phyloP scores from a whole-genome alignment of 1,140 invertebrate species.

The Brachionus angularis region DNA sequence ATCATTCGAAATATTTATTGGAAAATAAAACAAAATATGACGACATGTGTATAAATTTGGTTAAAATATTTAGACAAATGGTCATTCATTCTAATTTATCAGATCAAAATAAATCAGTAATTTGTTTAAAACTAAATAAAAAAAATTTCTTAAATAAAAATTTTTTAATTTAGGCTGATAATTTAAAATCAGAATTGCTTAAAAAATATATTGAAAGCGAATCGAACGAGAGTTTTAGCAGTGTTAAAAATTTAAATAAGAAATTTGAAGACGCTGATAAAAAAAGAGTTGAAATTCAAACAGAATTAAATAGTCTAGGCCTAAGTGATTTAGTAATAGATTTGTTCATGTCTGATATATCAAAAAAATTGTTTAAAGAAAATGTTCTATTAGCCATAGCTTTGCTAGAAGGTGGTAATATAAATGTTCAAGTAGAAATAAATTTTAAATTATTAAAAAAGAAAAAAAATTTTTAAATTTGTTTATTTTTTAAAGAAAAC shows the following conservation, averaged over 20 bases:
- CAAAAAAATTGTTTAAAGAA: slow-evolving; percentile 80
- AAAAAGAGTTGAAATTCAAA: slow-evolving; percentile 62
- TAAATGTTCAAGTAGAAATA: slow-evolving; percentile 72
- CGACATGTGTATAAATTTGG: slow-evolving; percentile 27
- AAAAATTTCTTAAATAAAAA: neutral
- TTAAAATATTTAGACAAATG: slow-evolving; percentile 30
- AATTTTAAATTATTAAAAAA: neutral
- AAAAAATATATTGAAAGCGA: slow-evolving; percentile 8
- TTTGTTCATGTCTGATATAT: slow-evolving; percentile 76
- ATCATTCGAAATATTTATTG: slow-evolving; percentile 3
- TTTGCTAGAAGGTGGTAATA: slow-evolving; percentile 91
- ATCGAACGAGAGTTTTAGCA: neutral
- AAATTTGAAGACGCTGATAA: neutral
- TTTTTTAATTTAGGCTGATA: slow-evolving; percentile 2
- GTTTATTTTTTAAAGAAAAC: slow-evolving; percentile 57
- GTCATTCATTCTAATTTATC: neutral
- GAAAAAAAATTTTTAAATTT: neutral
- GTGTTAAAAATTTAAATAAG: neutral
- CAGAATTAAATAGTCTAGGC: slow-evolving; percentile 84
- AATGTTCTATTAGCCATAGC: slow-evolving; percentile 94
- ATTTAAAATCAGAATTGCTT: neutral
- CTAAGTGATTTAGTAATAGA: slow-evolving; percentile 94
- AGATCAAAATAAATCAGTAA: neutral
- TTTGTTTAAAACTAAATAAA: neutral
- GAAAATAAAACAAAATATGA: slow-evolving; percentile 30